Percentiles rank a stretch among this genome's conserved stretches.
phyloP scores from a whole-genome alignment of 2,113 vertebrate species.

The Aspiorhynchus laticeps region DNA sequence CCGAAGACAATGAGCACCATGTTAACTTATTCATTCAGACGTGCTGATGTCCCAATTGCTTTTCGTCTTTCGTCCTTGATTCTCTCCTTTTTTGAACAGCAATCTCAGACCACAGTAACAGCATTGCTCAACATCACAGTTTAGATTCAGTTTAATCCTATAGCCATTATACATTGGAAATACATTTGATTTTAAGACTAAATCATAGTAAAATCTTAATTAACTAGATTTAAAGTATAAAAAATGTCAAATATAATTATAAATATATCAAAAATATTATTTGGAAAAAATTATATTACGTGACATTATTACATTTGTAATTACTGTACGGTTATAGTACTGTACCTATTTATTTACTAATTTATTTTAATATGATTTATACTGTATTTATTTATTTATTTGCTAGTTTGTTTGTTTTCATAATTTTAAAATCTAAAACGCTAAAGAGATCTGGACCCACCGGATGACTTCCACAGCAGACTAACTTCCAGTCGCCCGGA shows the following conservation, averaged over 20 bases:
- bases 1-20: not conserved
- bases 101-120: not conserved
- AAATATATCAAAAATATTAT: too few relatives aligned
- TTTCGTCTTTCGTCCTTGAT: not conserved
- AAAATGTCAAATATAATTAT: too few relatives aligned
- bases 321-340: not conserved
- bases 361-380: not conserved
- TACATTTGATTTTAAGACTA: not conserved
- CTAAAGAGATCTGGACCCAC: slow-evolving; percentile 63
- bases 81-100: not conserved
- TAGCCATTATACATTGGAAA: not conserved
- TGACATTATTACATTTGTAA: too few relatives aligned
- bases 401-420: not conserved
- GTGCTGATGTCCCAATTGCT: not conserved
- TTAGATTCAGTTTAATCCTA: not conserved
- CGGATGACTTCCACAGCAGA: slow-evolving; percentile 68
- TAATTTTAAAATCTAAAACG: not conserved
- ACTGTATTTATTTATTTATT: not conserved
- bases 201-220: too few relatives aligned
- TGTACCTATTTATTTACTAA: not conserved
- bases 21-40: not conserved
- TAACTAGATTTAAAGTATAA: too few relatives aligned
- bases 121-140: not conserved
- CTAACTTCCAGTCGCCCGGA: slow-evolving; percentile 68
- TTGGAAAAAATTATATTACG: too few relatives aligned